These are phyloP conservation scores for Eupithecia inturbata DNA, from an alignment of 2,888 invertebrate species.

Conservation along the genomic window DNA sequence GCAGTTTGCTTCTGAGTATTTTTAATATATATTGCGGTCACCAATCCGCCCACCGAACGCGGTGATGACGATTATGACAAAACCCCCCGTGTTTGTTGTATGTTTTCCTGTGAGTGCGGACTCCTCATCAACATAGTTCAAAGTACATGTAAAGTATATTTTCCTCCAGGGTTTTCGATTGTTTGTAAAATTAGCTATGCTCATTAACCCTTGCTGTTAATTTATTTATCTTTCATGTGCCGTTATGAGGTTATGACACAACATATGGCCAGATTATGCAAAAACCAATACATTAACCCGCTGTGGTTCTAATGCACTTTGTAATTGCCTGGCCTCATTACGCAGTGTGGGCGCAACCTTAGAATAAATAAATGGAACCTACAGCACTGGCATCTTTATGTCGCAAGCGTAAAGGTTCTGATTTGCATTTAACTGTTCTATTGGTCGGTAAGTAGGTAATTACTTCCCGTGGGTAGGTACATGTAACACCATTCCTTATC, in stretches of 20 bases:
- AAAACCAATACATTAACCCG: constrained; percentile 24
- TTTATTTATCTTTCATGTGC: neutral
- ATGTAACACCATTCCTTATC: neutral
- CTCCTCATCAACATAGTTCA: no score
- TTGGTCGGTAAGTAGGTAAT: constrained; percentile 27
- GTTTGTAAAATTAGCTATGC: neutral
- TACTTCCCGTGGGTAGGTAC: constrained; percentile 23
- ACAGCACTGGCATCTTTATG: constrained; percentile 23
- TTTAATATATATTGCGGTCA: no score
- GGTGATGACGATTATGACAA: no score
- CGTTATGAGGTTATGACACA: neutral
- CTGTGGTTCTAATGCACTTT: constrained; percentile 34
- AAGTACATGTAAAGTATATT: neutral
- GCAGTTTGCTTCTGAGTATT: no score
- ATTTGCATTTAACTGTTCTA: constrained; percentile 31
- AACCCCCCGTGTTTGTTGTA: no score
- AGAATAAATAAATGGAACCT: constrained; percentile 18
- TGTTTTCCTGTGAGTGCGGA: no score
- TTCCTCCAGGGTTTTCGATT: neutral
- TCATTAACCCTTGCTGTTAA: neutral
- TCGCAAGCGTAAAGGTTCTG: constrained; percentile 20
- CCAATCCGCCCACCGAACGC: no score
- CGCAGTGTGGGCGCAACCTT: constrained; percentile 26
- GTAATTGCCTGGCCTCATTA: constrained; percentile 37
- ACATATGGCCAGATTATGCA: constrained; percentile 15